Evolutionary conservation across 2,888 invertebrate species (phyloP).

Genomic region (Helicoverpa assulta): DNA sequence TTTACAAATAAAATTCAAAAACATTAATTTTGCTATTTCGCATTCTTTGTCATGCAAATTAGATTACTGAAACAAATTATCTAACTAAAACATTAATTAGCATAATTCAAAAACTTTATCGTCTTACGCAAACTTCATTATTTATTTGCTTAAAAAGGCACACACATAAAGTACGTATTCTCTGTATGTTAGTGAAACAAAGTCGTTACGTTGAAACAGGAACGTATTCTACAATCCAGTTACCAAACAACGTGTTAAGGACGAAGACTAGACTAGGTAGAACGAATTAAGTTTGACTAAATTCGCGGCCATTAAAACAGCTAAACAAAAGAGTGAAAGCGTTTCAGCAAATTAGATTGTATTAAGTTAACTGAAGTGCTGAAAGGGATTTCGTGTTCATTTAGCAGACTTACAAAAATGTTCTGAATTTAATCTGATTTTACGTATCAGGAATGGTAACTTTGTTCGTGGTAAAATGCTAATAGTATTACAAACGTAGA

Average conservation of each 20-base stretch:
- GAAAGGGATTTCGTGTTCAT: slow-evolving; percentile 10
- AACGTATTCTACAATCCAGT: slow-evolving; percentile 62
- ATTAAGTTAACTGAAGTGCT: slow-evolving; percentile 18
- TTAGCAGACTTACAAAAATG: background rate
- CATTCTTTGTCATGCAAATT: background rate
- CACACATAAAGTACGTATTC: slow-evolving; percentile 13
- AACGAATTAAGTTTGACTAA: slow-evolving; percentile 61
- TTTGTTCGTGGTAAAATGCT: too few relatives aligned
- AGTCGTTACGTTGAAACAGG: slow-evolving; percentile 27
- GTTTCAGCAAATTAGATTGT: slow-evolving; percentile 37
- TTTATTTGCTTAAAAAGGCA: slow-evolving; percentile 29
- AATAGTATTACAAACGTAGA: too few relatives aligned
- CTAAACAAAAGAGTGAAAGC: slow-evolving; percentile 26
- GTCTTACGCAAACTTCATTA: slow-evolving; percentile 10
- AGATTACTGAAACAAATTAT: slow-evolving; percentile 5
- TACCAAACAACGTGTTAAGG: slow-evolving; percentile 74
- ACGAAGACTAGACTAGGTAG: slow-evolving; percentile 69
- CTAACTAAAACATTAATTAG: slow-evolving; percentile 10
- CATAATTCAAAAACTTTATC: slow-evolving; percentile 14
- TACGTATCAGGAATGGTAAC: too few relatives aligned
- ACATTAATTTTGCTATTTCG: background rate
- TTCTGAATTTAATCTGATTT: too few relatives aligned
- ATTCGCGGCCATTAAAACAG: slow-evolving; percentile 65
- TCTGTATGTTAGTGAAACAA: slow-evolving; percentile 26
- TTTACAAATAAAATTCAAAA: background rate